Conservation (phyloP, 2,888 invertebrate genomes). For the Argynnis bischoffii region DNA sequence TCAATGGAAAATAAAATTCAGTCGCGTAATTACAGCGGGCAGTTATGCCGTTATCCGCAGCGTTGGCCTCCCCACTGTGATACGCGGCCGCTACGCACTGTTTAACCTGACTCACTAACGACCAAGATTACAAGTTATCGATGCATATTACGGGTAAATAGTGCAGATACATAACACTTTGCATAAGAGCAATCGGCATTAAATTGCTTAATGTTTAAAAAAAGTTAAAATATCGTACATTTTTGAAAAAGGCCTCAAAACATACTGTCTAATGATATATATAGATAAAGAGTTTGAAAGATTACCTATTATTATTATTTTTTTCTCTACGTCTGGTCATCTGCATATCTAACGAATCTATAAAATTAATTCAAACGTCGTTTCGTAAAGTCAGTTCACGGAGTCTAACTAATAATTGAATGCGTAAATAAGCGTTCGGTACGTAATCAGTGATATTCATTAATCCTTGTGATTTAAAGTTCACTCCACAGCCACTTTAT, state of each 20-base stretch:
- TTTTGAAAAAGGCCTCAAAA: no score
- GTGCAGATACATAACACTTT: neutral
- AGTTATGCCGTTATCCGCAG: conserved; percentile 46
- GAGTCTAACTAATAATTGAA: conserved; percentile 48
- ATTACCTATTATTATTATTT: neutral
- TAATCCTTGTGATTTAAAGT: conserved; percentile 64
- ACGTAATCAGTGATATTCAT: conserved; percentile 62
- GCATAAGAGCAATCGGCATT: neutral
- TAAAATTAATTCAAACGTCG: conserved; percentile 24
- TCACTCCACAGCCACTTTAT: conserved; percentile 65
- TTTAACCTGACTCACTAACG: conserved; percentile 19
- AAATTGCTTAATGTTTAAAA: neutral
- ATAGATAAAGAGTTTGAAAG: no score
- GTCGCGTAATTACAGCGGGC: conserved; percentile 48
- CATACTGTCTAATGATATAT: no score
- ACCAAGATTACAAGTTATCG: conserved; percentile 23
- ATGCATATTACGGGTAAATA: conserved; percentile 12
- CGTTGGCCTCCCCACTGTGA: conserved; percentile 39
- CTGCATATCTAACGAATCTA: conserved; percentile 1
- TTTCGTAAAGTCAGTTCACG: conserved; percentile 44
- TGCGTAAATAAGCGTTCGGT: conserved; percentile 52
- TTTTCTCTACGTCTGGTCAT: neutral
- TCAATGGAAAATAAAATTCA: conserved; percentile 54
- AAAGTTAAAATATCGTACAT: no score
- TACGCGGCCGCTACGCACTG: conserved; percentile 38